Evolutionary conservation across 2,797 vertebrate species (phyloP).

Genomic region (Myotis myotis): DNA sequence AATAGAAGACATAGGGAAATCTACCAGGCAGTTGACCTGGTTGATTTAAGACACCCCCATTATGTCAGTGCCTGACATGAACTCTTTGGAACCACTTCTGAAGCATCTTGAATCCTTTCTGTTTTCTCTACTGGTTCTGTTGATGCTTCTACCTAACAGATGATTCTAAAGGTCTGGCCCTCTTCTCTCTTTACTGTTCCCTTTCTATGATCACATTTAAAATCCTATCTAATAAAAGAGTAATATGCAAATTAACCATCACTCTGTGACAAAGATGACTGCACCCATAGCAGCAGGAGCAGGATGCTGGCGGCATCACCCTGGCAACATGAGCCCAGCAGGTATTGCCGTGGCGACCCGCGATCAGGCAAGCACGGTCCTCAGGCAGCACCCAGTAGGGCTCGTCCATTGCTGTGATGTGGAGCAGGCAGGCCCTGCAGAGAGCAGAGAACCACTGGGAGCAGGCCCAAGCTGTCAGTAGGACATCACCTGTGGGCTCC

Average conservation of each 20-base stretch:
- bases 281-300: no score
- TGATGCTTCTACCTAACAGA: neutral
- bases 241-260: no score
- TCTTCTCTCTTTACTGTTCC: neutral
- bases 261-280: fast-evolving
- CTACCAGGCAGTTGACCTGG: neutral
- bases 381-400: no score
- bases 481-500: no score
- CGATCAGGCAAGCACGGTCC: fast-evolving
- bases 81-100: neutral
- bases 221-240: neutral
- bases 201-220: neutral
- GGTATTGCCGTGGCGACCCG: no score
- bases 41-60: neutral
- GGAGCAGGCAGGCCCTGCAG: no score
- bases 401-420: fast-evolving
- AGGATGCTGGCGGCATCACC: no score
- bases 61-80: neutral
- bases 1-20: neutral
- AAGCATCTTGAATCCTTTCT: neutral
- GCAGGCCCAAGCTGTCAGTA: no score
- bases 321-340: no score
- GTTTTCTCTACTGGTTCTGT: neutral
- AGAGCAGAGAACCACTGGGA: no score
- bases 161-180: neutral